These are phyloP conservation scores for Daboia siamensis DNA, from an alignment of 2,113 vertebrate genomes.

Conservation along the genomic window DNA sequence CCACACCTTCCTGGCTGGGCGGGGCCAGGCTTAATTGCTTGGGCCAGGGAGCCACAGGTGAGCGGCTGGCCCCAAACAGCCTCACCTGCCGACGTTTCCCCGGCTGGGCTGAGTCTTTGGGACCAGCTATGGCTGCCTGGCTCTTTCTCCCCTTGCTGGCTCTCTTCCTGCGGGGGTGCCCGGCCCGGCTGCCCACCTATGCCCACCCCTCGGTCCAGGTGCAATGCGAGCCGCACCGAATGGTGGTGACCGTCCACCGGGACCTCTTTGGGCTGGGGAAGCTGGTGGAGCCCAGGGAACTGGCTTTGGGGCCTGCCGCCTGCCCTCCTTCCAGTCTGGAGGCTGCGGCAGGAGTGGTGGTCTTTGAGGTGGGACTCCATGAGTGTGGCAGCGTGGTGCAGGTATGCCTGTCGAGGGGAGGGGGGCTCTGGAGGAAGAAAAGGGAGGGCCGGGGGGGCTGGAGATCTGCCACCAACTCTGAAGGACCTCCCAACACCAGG, in stretches of 20 bases:
- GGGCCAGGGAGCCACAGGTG: background rate
- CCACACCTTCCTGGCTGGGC: background rate
- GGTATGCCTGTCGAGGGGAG: background rate
- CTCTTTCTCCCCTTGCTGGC: background rate
- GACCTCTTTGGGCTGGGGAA: constrained; percentile 37
- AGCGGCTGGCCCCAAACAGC: background rate
- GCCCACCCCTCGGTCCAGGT: background rate
- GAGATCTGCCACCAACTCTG: no score
- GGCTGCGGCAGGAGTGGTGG: rapidly evolving
- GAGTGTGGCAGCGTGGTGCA: constrained; percentile 30
- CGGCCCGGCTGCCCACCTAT: background rate
- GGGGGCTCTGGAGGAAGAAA: background rate
- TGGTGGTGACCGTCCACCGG: constrained; percentile 33
- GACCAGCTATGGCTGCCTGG: background rate
- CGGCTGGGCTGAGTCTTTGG: background rate
- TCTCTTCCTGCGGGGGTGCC: background rate
- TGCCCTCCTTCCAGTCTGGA: constrained; percentile 8
- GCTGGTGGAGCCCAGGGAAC: background rate
- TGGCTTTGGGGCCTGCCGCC: background rate
- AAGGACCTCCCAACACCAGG: no score
- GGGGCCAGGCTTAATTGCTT: background rate
- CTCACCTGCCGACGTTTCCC: background rate
- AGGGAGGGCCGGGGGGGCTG: background rate
- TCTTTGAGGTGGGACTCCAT: constrained; percentile 37
- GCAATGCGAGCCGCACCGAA: constrained; percentile 41